Evolutionary conservation across 2,113 vertebrate genomes (phyloP).

Genomic region (Lamprologus sp.): DNA sequence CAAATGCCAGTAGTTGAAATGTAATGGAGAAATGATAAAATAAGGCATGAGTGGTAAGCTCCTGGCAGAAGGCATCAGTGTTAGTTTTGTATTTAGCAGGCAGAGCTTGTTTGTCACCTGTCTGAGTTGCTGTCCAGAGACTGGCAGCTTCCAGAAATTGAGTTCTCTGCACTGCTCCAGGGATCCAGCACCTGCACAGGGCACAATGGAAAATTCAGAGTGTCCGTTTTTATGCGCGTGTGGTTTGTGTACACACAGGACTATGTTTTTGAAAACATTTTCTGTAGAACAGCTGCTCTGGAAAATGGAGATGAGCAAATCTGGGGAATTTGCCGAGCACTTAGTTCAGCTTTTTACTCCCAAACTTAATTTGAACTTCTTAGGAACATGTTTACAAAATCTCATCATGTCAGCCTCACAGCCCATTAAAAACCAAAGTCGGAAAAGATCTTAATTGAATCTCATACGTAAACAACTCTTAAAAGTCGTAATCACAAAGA

Average conservation of each 20-base stretch:
- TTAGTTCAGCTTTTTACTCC: neutral
- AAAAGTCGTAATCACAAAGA: neutral
- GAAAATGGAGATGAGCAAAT: neutral
- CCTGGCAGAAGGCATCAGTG: neutral
- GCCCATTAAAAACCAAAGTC: neutral
- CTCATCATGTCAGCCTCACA: neutral
- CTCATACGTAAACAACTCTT: neutral
- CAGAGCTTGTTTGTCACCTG: constrained; percentile 69
- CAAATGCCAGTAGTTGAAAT: neutral
- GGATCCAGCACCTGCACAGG: constrained; percentile 82
- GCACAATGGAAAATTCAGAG: neutral
- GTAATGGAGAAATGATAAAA: neutral
- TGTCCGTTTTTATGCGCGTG: neutral
- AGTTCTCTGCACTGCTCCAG: constrained; percentile 92
- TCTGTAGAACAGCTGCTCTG: neutral
- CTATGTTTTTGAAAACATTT: neutral
- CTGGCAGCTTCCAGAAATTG: constrained; percentile 90
- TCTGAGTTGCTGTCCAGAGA: constrained; percentile 91
- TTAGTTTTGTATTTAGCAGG: neutral
- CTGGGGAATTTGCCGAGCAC: neutral
- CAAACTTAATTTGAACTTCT: neutral
- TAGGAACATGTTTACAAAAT: neutral
- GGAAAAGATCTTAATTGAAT: neutral
- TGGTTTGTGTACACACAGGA: neutral
- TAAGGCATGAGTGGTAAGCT: neutral